A percentile compares a stretch with the other conserved stretches of the same genome.
Evolutionary conservation across 2,113 vertebrate species (phyloP).

Genomic region (Macquaria ambigua): DNA sequence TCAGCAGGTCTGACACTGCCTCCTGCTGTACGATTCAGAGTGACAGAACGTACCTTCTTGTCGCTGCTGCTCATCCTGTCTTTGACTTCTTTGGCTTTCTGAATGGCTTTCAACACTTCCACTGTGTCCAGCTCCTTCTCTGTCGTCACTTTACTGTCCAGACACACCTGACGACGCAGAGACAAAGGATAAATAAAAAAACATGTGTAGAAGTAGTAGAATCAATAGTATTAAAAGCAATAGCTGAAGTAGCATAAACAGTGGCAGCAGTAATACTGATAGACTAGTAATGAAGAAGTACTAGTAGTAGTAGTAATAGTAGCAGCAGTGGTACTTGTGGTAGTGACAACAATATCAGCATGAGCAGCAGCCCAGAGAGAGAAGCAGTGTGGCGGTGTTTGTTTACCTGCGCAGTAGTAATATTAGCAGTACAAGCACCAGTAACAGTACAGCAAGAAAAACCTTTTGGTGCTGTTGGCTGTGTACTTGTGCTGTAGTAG

Average conservation of each 20-base stretch:
- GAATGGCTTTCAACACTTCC: slow-evolving; percentile 98
- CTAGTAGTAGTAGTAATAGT: neutral
- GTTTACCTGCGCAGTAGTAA: neutral
- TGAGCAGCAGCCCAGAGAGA: neutral
- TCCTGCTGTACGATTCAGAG: neutral
- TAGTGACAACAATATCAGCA: neutral
- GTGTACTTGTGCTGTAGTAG: neutral
- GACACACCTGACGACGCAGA: slow-evolving; percentile 86
- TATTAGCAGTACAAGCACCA: neutral
- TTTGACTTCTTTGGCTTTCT: slow-evolving; percentile 97
- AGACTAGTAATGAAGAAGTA: neutral
- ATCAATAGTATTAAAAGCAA: neutral
- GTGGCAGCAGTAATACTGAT: neutral
- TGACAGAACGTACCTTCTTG: slow-evolving; percentile 88
- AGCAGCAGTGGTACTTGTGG: neutral
- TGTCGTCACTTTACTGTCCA: slow-evolving; percentile 89
- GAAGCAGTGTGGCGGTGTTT: neutral
- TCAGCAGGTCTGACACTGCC: neutral
- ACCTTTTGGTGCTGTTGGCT: neutral
- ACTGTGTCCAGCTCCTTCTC: slow-evolving; percentile 98
- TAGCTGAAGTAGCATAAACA: neutral
- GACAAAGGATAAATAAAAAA: neutral
- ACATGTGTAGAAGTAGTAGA: neutral
- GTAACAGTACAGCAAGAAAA: neutral
- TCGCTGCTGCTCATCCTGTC: slow-evolving; percentile 89